phyloP scores from a whole-genome alignment of 2,888 invertebrate genomes.

The Phaedon cochleariae region DNA sequence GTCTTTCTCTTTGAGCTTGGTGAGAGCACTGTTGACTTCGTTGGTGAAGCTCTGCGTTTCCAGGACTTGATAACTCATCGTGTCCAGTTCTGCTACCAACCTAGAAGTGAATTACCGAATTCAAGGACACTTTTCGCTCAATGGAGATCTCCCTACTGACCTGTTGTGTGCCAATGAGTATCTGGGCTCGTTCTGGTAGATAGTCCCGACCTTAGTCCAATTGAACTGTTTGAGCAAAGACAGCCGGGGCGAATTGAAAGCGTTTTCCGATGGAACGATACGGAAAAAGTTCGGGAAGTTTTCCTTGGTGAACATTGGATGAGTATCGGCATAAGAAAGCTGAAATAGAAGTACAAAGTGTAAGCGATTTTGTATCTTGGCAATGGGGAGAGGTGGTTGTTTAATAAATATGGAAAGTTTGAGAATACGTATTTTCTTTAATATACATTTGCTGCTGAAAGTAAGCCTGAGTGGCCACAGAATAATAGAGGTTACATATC shows the following conservation, averaged over 20 bases:
- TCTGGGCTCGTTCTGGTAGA: slow-evolving; percentile 95
- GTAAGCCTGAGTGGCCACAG: too few relatives aligned
- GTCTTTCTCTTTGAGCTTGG: slow-evolving; percentile 88
- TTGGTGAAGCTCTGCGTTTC: slow-evolving; percentile 93
- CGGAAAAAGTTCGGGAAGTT: slow-evolving; percentile 97
- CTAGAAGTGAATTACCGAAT: slow-evolving; percentile 54
- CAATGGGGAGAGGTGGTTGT: too few relatives aligned
- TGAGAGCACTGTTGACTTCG: slow-evolving; percentile 81
- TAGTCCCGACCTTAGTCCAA: slow-evolving; percentile 97
- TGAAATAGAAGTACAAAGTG: slow-evolving; percentile 59
- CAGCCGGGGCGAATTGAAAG: slow-evolving; percentile 92
- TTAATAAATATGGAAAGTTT: too few relatives aligned
- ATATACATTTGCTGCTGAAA: too few relatives aligned
- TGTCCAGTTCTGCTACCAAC: slow-evolving; percentile 86
- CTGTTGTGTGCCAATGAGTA: slow-evolving; percentile 75
- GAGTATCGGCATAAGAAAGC: slow-evolving; percentile 96
- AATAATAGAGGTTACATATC: too few relatives aligned
- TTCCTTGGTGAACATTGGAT: slow-evolving; percentile 94
- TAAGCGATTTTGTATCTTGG: too few relatives aligned
- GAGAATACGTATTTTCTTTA: too few relatives aligned
- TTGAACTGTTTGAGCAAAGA: slow-evolving; percentile 90
- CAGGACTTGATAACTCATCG: slow-evolving; percentile 80
- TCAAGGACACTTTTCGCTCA: neutral
- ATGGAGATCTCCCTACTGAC: slow-evolving; percentile 64
- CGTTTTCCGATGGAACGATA: slow-evolving; percentile 95